Conservation (phyloP, 1,140 invertebrate genomes). For the Pogonomyrmex californicus region DNA sequence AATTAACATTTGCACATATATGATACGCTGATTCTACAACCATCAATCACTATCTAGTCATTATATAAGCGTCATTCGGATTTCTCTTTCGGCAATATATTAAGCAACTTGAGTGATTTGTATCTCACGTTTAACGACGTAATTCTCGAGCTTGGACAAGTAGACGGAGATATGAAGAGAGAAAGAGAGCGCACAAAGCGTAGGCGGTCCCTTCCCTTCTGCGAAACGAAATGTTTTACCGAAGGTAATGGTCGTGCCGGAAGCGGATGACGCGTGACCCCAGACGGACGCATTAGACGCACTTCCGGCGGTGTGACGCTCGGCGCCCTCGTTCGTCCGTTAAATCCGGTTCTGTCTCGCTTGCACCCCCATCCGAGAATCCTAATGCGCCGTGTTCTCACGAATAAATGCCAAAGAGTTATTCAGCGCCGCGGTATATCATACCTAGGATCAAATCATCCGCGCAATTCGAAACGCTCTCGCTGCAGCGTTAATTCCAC, state of each 20-base stretch:
- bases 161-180: neutral
- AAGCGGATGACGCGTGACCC: constrained; percentile 86
- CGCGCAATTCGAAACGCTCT: constrained; percentile 27
- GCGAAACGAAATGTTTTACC: constrained; percentile 81
- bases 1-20: neutral
- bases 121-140: neutral
- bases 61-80: neutral
- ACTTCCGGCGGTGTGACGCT: constrained; percentile 86
- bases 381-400: constrained; percentile 34
- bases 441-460: constrained; percentile 25
- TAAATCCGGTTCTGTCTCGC: constrained; percentile 65
- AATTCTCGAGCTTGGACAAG: neutral
- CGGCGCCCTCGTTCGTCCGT: constrained; percentile 77
- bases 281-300: constrained; percentile 87
- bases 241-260: constrained; percentile 85
- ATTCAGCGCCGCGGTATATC: constrained; percentile 31
- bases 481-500: neutral
- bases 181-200: constrained; percentile 33
- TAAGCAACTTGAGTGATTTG: neutral
- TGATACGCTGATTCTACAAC: neutral
- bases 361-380: constrained; percentile 56
- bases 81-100: constrained; percentile 6
- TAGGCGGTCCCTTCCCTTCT: constrained; percentile 74
- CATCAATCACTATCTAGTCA: neutral
- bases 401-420: constrained; percentile 36